Base-by-base conservation (phyloP, 1,140 invertebrate genomes). In the Diachasma alloeum region DNA sequence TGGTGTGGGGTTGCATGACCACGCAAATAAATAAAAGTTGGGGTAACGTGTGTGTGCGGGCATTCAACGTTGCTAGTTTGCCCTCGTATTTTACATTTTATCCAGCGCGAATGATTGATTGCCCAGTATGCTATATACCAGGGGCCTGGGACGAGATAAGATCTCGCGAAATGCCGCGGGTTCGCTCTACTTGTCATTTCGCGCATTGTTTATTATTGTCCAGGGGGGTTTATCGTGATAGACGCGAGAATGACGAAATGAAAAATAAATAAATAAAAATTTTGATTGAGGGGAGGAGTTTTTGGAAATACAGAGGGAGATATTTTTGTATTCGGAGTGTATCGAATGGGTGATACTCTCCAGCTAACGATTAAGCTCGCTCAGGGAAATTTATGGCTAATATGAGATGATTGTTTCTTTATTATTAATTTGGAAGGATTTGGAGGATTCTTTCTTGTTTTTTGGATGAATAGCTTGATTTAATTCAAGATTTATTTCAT, bases 151-250 rank as follows among this genome's bases (percentile, higher is more conserved):
- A 22, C 46, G 44, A 67, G 86, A 87, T 87, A 87, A 37, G 66
- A 87, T 87, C 87, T 87, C 84, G 83, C 83, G 80, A 86, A 87
- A 86, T 86, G 82, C 81, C 83, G 80, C 81, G 77, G 75, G 73
- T 70, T 76, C 76, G 81, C 81, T 76, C 80, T 86, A 85, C 87
- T 87, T 86, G 86, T 88, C 87, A 87, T 88, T 88, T 88, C 84
- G 85, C 86, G 87, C 86, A 88, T 88, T 88, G 87, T 88, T 88
- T 88, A 88, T 88, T 88, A 88, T 88, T 88, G 83, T 84, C 85
- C 83, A 83, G 83, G 83, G 82, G 31, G 71, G 79, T 86, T 87
- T 88, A 88, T 88, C 86, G 75, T 79, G 85, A 86, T 87, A 76
- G 77, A 72, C 68, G 73, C 72, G 71, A 72, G 70, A 39, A 72